These are phyloP conservation scores for Microtus ochrogaster DNA, from an alignment of 2,113 vertebrate species.

Conservation along the genomic window DNA sequence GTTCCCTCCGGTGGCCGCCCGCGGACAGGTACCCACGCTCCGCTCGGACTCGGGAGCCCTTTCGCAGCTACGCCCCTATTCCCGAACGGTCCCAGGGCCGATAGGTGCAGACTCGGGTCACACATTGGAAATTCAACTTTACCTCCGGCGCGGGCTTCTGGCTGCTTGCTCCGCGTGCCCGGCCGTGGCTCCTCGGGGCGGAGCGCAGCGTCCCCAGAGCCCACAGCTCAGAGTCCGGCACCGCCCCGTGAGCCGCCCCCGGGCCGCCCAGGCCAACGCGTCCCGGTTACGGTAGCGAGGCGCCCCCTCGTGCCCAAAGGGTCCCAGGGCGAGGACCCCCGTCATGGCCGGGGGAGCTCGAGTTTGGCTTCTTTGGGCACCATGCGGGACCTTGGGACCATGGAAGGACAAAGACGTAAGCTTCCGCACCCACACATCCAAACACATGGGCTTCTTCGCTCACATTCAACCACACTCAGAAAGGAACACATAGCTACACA, in stretches of 20 bases:
- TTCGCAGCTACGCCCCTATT: background rate
- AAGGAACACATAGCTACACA: background rate
- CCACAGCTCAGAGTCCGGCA: conserved; percentile 39
- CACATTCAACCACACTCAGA: background rate
- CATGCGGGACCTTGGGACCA: background rate
- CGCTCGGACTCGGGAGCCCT: background rate
- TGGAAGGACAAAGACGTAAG: background rate
- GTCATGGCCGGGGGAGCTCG: background rate
- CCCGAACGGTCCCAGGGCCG: background rate
- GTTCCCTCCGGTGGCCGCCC: background rate
- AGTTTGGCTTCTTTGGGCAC: background rate
- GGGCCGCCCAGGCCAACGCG: background rate
- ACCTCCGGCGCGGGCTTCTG: conserved; percentile 49
- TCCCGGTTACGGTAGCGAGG: conserved; percentile 9
- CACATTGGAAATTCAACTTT: conserved; percentile 14
- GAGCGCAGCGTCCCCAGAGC: conserved; percentile 22
- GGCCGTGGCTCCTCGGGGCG: conserved; percentile 12
- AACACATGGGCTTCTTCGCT: background rate
- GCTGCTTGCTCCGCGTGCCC: background rate
- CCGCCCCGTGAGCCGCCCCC: conserved; percentile 55
- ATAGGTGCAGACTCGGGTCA: background rate
- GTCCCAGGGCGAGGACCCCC: background rate
- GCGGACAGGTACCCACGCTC: background rate
- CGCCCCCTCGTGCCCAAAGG: conserved; percentile 64
- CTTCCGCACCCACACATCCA: too few relatives aligned